Conservation (phyloP, 2,113 vertebrate genomes). For the Bothrops jararaca region DNA sequence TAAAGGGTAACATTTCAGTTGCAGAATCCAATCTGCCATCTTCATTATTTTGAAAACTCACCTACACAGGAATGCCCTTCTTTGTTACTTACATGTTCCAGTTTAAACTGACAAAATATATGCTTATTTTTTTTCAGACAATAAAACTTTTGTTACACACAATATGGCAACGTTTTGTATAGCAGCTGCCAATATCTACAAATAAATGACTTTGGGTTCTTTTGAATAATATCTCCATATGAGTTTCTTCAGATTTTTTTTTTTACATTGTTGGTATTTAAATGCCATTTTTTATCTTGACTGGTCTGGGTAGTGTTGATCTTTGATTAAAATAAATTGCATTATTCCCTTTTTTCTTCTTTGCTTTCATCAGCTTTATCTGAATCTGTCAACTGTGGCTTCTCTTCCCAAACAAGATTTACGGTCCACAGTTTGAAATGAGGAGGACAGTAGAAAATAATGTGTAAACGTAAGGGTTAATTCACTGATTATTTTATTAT, state of each 20-base stretch:
- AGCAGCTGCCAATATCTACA: neutral
- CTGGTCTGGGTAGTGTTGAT: neutral
- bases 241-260: neutral
- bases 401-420: neutral
- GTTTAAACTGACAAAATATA: neutral
- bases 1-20: neutral
- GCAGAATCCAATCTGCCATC: neutral
- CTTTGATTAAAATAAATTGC: neutral
- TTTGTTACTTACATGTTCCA: neutral
- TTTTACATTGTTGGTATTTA: neutral
- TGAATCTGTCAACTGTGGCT: neutral
- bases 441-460: neutral
- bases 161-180: neutral
- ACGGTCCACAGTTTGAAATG: neutral
- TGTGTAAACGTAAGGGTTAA: neutral
- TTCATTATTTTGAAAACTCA: neutral
- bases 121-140: neutral
- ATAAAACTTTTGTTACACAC: neutral
- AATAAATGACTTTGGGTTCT: neutral
- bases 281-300: neutral
- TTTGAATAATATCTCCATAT: neutral
- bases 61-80: neutral
- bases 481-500: neutral
- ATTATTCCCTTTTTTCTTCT: neutral
- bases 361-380: neutral